A percentile compares a stretch with the other conserved stretches of the same genome.
phyloP scores from a whole-genome alignment of 2,797 vertebrate genomes.

The Pygocentrus nattereri region DNA sequence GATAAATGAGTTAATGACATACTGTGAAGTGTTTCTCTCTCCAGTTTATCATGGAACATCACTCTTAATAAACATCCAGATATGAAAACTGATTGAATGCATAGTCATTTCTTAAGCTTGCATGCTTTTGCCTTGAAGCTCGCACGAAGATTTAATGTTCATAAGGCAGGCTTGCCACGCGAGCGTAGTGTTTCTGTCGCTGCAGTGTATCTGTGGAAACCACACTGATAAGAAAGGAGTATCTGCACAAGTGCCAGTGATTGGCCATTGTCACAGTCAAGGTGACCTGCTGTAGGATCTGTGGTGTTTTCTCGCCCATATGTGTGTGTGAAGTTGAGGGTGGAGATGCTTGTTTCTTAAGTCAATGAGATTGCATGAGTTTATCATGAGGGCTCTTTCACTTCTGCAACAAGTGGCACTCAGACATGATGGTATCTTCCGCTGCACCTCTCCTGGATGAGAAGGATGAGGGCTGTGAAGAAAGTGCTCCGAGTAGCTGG shows the following conservation, averaged over 20 bases:
- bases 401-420: conserved; percentile 78
- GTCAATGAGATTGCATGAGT: conserved; percentile 72
- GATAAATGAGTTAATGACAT: conserved; percentile 67
- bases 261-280: conserved; percentile 50
- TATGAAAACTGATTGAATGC: conserved; percentile 37
- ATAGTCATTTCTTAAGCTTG: conserved; percentile 36
- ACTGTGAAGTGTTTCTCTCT: conserved; percentile 71
- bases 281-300: conserved; percentile 4
- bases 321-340: conserved; percentile 36
- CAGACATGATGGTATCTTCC: conserved; percentile 75
- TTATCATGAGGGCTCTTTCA: conserved; percentile 77
- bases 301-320: conserved; percentile 38
- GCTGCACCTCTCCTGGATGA: conserved; percentile 24
- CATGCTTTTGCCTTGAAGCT: conserved; percentile 39
- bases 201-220: conserved; percentile 29
- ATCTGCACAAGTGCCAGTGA: conserved; percentile 56
- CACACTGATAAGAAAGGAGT: conserved; percentile 25
- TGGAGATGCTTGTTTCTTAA: conserved; percentile 25
- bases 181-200: conserved; percentile 25
- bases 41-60: conserved; percentile 73
- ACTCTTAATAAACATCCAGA: conserved; percentile 77
- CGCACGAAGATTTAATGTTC: conserved; percentile 15
- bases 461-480: neutral
- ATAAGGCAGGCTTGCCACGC: neutral
- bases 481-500: conserved; percentile 19